Base-by-base conservation (phyloP, 2,797 vertebrate species). In the Trichosurus vulpecula region DNA sequence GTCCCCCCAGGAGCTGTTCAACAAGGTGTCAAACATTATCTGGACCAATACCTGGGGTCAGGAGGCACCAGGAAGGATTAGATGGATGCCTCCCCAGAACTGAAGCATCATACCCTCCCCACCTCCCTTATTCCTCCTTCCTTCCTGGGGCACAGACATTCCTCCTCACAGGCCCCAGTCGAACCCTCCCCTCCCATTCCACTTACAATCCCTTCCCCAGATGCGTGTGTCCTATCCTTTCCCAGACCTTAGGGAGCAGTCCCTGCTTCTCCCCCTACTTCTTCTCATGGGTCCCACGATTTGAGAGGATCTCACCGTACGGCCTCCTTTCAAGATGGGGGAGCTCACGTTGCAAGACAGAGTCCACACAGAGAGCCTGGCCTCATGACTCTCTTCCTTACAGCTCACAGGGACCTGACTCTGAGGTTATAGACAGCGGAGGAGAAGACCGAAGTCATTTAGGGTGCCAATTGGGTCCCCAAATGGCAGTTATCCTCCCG, bases 261-360 rank as follows among this genome's bases (percentile, higher is more conserved):
- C 74, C 74, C 22, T 87, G n/a, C 6, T 81, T 81, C 19, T 47
- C 19, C n/a, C 8, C 13, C 57, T 31, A 27, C 25, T 52, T 52
- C 25, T 52, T 52, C 51, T 30, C n/a, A 30, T 35, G 52, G 51
- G 8, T 90, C 30, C 30, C 5, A 41, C 35, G 0, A 47, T 47
- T 6, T 12, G 0, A 54, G 1, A 13, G 10, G 30, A 52, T 96
- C 98, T 97, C 66, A 98, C 98, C 90, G 6, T 52, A 14, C 31
- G 91, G n/a, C 58, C 93, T 51, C 91, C 97, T 93, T 94, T 97
- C 13, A 97, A 98, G 97, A 98, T 97, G 1, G 98, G 98, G 4
- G 97, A 96, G 97, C 98, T 98, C 94, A 98, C 96, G 0, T 98
- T 98, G 97, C 98, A 98, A 31, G 58, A 57, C 8, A 98, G 95